phyloP scores from a whole-genome alignment of 2,888 invertebrate species.

The Calameuta idolon region DNA sequence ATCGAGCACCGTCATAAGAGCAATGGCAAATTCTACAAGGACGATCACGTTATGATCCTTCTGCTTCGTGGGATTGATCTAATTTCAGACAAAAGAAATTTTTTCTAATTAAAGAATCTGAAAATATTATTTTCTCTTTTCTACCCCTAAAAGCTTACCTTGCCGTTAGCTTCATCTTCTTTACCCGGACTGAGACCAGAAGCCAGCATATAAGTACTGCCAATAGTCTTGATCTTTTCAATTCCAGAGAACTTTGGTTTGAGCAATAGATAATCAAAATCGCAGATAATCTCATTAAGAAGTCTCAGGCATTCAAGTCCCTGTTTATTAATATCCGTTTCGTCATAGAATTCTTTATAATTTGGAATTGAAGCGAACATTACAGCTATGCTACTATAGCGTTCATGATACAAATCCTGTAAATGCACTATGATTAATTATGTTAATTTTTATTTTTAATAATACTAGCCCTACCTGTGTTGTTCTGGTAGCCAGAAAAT shows the following conservation, averaged over 20 bases:
- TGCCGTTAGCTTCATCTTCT: constrained; percentile 75
- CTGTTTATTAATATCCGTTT: constrained; percentile 96
- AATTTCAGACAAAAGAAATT: constrained; percentile 31
- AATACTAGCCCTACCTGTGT: constrained; percentile 70
- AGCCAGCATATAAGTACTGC: constrained; percentile 98
- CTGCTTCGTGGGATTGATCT: constrained; percentile 79
- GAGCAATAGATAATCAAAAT: constrained; percentile 94
- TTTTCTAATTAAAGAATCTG: constrained; percentile 13
- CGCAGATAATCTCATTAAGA: constrained; percentile 97
- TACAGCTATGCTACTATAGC: constrained; percentile 93
- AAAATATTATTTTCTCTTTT: constrained; percentile 16
- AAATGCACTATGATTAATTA: constrained; percentile 44
- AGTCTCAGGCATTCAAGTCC: constrained; percentile 93
- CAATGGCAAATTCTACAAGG: constrained; percentile 94
- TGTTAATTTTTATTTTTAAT: not conserved
- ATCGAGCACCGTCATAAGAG: constrained; percentile 91
- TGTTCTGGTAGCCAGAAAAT: constrained; percentile 83
- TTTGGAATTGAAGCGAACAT: constrained; percentile 99
- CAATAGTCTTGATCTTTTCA: constrained; percentile 98
- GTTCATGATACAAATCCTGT: constrained; percentile 93
- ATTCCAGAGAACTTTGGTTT: constrained; percentile 96
- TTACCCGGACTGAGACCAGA: constrained; percentile 91
- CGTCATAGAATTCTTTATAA: constrained; percentile 97
- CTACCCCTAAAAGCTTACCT: constrained; percentile 67
- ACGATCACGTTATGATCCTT: constrained; percentile 90